Percentiles rank a stretch among this genome's conserved stretches.
These are phyloP conservation scores for Phania funesta DNA, from an alignment of 2,888 invertebrate genomes.

Conservation along the genomic window DNA sequence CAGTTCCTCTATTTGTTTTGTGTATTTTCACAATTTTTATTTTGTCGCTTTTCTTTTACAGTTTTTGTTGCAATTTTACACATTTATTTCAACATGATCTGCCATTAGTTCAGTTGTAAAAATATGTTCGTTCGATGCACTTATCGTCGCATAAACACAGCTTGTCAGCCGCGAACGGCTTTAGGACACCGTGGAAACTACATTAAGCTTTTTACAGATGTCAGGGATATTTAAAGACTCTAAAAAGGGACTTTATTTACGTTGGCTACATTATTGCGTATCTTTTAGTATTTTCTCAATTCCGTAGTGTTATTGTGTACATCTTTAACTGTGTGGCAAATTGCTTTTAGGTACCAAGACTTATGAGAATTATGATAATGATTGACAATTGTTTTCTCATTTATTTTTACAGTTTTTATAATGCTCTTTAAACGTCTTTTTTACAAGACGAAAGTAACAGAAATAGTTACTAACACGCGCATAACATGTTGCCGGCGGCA, in stretches of 20 bases:
- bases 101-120: neutral
- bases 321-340: too few relatives aligned
- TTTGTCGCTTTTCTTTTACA: slow-evolving; percentile 16
- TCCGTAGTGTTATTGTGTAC: too few relatives aligned
- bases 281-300: too few relatives aligned
- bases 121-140: slow-evolving; percentile 22
- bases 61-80: slow-evolving; percentile 12
- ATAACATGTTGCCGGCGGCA: slow-evolving; percentile 29
- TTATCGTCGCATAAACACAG: slow-evolving; percentile 1
- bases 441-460: neutral
- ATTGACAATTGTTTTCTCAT: slow-evolving; percentile 3
- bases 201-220: slow-evolving; percentile 1
- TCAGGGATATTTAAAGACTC: neutral
- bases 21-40: neutral
- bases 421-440: slow-evolving; percentile 21
- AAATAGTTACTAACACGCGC: slow-evolving; percentile 42
- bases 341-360: slow-evolving; percentile 16
- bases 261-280: too few relatives aligned
- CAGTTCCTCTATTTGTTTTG: neutral
- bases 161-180: slow-evolving; percentile 24
- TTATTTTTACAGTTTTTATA: neutral
- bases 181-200: slow-evolving; percentile 10
- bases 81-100: slow-evolving; percentile 21
- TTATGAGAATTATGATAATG: neutral
- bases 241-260: too few relatives aligned